Evolutionary conservation across 2,888 invertebrate genomes (phyloP).

Genomic region (Petrolisthes cinctipes): DNA sequence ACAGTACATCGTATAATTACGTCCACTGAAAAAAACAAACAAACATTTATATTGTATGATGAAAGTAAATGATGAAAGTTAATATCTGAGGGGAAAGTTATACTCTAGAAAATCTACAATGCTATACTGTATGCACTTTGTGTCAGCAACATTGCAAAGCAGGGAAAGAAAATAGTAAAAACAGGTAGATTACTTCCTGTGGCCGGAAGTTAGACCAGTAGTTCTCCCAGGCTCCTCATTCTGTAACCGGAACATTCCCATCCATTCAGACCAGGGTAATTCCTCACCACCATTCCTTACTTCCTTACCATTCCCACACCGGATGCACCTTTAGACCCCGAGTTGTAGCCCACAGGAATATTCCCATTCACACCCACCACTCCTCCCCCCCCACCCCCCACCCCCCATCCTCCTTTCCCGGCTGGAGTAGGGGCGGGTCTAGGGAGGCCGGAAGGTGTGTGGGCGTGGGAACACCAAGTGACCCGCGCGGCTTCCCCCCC

Average conservation of each 20-base stretch:
- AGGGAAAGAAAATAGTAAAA: conserved; percentile 1
- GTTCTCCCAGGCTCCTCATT: conserved; percentile 7
- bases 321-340: conserved; percentile 13
- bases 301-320: not conserved
- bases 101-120: not conserved
- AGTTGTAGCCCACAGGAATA: not conserved
- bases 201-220: conserved; percentile 9
- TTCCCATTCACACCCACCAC: not conserved
- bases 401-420: conserved; percentile 42
- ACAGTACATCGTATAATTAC: too few species aligned
- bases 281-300: not conserved
- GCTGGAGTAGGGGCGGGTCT: conserved; percentile 20
- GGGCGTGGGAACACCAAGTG: conserved; percentile 42
- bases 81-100: not conserved
- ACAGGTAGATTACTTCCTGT: conserved; percentile 7
- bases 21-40: too few species aligned
- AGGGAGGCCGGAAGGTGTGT: conserved; percentile 10
- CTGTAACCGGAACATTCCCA: conserved; percentile 31
- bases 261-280: not conserved
- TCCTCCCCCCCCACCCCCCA: not conserved
- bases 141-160: not conserved
- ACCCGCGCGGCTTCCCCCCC: conserved; percentile 27
- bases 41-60: too few species aligned
- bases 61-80: too few species aligned
- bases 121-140: not conserved